Percentiles rank a stretch among this genome's conserved stretches.
These are phyloP conservation scores for Calyptomena viridis DNA, from an alignment of 2,113 vertebrate genomes.

Conservation along the genomic window DNA sequence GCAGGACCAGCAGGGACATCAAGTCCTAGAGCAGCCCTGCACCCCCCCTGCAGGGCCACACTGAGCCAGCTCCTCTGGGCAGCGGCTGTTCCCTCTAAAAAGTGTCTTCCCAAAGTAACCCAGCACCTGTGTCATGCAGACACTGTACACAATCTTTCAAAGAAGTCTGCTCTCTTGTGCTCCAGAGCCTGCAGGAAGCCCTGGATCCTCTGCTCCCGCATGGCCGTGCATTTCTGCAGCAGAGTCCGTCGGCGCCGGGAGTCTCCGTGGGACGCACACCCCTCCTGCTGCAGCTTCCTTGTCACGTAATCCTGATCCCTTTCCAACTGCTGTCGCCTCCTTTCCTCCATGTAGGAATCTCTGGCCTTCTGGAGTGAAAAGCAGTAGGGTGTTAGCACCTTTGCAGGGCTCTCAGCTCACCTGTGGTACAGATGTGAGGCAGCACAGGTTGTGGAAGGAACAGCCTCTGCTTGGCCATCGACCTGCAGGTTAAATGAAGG, in stretches of 20 bases:
- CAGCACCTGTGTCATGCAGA: slow-evolving; percentile 69
- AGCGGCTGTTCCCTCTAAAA: not conserved
- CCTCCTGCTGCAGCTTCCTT: slow-evolving; percentile 83
- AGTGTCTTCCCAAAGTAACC: not conserved
- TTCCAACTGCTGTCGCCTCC: slow-evolving; percentile 84
- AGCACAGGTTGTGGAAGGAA: not conserved
- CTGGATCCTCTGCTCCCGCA: slow-evolving; percentile 85
- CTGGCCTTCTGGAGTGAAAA: slow-evolving; percentile 84
- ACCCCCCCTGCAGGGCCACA: not conserved
- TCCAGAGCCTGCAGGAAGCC: slow-evolving; percentile 87
- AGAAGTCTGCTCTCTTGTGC: slow-evolving; percentile 85
- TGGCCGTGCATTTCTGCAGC: slow-evolving; percentile 77
- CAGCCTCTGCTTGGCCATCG: not conserved
- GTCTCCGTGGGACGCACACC: slow-evolving; percentile 66
- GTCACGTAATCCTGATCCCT: slow-evolving; percentile 82
- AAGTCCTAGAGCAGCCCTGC: not conserved
- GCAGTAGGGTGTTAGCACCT: not conserved
- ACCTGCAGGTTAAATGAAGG: not conserved
- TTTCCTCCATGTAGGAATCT: slow-evolving; percentile 84
- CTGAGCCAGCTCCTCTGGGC: not conserved
- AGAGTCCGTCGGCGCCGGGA: slow-evolving; percentile 71
- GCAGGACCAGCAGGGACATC: not conserved
- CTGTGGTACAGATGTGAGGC: not conserved
- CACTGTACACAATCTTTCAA: slow-evolving; percentile 66
- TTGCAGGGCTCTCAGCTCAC: not conserved